These are phyloP conservation scores for Drosophila tropicalis DNA, from an alignment of 1,140 invertebrate genomes.

Conservation along the genomic window DNA sequence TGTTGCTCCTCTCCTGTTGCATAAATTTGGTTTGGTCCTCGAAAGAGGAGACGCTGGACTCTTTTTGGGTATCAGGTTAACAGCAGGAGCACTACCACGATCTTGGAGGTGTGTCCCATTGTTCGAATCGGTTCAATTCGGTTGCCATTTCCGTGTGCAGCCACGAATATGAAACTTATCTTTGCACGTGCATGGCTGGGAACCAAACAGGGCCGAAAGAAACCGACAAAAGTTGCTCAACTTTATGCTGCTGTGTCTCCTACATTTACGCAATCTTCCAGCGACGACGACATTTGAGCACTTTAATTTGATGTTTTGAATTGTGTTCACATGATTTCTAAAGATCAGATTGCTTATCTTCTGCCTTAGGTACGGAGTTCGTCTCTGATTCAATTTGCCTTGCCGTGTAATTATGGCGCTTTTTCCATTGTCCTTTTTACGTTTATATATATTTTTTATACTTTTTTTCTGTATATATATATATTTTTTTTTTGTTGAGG, in stretches of 20 bases:
- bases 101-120: conserved; percentile 78
- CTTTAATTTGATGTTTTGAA: conserved; percentile 79
- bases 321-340: conserved; percentile 74
- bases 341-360: conserved; percentile 78
- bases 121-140: conserved; percentile 24
- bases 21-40: conserved; percentile 53
- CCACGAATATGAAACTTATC: conserved; percentile 74
- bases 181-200: conserved; percentile 78
- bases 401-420: conserved; percentile 70
- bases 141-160: conserved; percentile 63
- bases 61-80: conserved; percentile 70
- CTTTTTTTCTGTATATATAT: too few species aligned
- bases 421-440: conserved; percentile 55
- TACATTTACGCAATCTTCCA: conserved; percentile 60
- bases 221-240: conserved; percentile 75
- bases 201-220: conserved; percentile 42
- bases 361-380: not conserved
- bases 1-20: conserved; percentile 65
- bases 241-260: conserved; percentile 61
- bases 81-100: conserved; percentile 31
- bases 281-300: conserved; percentile 59
- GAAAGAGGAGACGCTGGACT: conserved; percentile 63
- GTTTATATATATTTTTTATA: not conserved
- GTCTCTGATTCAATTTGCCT: conserved; percentile 62
- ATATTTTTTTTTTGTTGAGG: conserved; percentile 28